phyloP scores from a whole-genome alignment of 1,140 invertebrate species.

The Tetramorium simillimum region DNA sequence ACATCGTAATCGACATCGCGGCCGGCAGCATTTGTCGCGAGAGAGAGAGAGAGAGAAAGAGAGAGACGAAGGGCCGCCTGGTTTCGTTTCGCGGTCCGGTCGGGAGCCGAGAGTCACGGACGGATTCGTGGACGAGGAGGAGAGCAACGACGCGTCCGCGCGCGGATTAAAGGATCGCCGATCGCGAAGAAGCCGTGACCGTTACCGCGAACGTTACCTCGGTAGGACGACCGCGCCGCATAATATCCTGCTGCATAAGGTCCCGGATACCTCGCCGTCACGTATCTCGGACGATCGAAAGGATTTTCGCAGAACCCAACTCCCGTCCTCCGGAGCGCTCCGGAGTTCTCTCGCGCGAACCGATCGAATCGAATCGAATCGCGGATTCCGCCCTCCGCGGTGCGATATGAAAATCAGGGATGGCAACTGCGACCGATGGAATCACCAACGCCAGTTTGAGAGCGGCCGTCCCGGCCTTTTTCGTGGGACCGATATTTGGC shows the following conservation, averaged over 20 bases:
- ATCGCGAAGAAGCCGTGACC: neutral
- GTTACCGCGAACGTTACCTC: neutral
- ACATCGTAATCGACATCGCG: constrained; percentile 27
- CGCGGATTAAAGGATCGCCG: neutral
- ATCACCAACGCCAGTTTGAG: neutral
- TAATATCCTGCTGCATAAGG: neutral
- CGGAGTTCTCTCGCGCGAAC: constrained; percentile 29
- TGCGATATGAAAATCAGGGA: constrained; percentile 4
- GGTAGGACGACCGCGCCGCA: neutral
- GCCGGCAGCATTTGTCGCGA: neutral
- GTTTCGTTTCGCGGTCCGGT: no score
- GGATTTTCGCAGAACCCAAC: neutral
- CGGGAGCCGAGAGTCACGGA: no score
- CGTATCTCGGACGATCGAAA: neutral
- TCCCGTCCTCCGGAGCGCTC: neutral
- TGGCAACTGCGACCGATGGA: neutral
- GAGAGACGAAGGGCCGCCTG: no score
- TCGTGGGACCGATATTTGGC: no score
- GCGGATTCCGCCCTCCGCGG: constrained; percentile 64
- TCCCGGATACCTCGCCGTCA: neutral
- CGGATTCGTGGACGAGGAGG: no score
- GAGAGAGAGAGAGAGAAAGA: no score
- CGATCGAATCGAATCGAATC: constrained; percentile 72
- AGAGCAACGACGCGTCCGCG: neutral
- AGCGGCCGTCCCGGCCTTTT: no score